Evolutionary conservation across 1,140 invertebrate species (phyloP).

Genomic region (Solenopsis fugax): DNA sequence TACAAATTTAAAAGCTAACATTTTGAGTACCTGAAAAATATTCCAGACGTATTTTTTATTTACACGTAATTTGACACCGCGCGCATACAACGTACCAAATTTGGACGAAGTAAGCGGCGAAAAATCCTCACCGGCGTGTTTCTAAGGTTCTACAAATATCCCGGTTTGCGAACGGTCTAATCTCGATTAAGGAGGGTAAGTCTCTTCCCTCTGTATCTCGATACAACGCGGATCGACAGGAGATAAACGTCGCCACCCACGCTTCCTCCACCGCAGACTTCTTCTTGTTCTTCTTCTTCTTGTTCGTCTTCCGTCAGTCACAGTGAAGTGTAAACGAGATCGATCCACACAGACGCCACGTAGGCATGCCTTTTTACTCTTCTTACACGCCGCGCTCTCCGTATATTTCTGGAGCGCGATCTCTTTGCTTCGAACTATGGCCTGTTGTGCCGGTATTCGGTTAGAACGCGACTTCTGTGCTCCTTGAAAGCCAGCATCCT

Average conservation of each 20-base stretch:
- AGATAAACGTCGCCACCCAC: constrained; percentile 75
- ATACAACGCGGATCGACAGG: constrained; percentile 70
- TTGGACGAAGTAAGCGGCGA: background rate
- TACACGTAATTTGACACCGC: background rate
- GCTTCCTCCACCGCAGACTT: constrained; percentile 37
- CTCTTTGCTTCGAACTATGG: constrained; percentile 71
- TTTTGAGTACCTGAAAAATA: background rate
- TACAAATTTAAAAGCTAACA: background rate
- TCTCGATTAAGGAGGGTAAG: constrained; percentile 54
- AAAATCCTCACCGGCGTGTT: background rate
- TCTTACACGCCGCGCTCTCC: constrained; percentile 65
- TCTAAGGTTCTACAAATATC: constrained; percentile 17
- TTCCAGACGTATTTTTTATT: background rate
- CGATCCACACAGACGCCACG: constrained; percentile 71
- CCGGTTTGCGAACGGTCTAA: constrained; percentile 20
- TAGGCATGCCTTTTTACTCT: constrained; percentile 70
- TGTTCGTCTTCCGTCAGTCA: constrained; percentile 69
- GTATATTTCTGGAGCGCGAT: constrained; percentile 74
- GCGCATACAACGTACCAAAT: background rate
- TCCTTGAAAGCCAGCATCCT: constrained; percentile 64
- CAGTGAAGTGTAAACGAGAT: constrained; percentile 78
- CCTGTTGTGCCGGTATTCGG: constrained; percentile 71
- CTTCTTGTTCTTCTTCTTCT: constrained; percentile 60
- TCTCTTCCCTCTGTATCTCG: constrained; percentile 70
- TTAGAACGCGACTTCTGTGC: constrained; percentile 53